These are phyloP conservation scores for Ranitomeya imitator DNA, from an alignment of 2,113 vertebrate genomes.

Conservation along the genomic window DNA sequence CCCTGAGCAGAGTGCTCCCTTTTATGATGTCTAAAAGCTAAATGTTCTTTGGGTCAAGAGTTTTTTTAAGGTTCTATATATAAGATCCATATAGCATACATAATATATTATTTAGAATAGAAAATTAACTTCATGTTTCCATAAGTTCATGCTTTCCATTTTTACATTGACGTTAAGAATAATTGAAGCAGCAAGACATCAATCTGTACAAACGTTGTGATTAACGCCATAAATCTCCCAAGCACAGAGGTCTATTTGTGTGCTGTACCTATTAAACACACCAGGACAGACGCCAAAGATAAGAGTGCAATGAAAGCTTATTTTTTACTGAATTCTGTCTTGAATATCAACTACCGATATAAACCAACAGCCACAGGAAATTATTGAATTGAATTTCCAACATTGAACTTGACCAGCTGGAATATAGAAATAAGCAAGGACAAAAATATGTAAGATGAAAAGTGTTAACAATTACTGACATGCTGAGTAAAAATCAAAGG, in stretches of 20 bases:
- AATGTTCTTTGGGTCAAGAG: too few species aligned
- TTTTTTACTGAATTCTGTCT: slow-evolving; percentile 22
- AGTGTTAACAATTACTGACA: slow-evolving; percentile 14
- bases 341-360: slow-evolving; percentile 17
- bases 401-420: slow-evolving; percentile 33
- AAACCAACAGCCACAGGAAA: slow-evolving; percentile 16
- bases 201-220: background rate
- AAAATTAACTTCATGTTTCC: background rate
- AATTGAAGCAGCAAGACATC: background rate
- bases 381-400: slow-evolving; percentile 16
- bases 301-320: background rate
- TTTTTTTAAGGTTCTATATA: too few species aligned
- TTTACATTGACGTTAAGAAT: background rate
- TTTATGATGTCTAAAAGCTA: too few species aligned
- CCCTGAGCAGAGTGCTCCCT: too few species aligned
- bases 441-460: background rate
- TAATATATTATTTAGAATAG: background rate
- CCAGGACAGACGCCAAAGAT: slow-evolving; percentile 12
- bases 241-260: background rate
- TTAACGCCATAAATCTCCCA: background rate
- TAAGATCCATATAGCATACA: too few species aligned
- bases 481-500: background rate
- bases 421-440: slow-evolving; percentile 21
- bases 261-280: slow-evolving; percentile 1
- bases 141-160: background rate